A percentile compares a stretch with the other conserved stretches of the same genome.
phyloP scores from a whole-genome alignment of 2,797 vertebrate genomes.

The Crypturellus tataupa region DNA sequence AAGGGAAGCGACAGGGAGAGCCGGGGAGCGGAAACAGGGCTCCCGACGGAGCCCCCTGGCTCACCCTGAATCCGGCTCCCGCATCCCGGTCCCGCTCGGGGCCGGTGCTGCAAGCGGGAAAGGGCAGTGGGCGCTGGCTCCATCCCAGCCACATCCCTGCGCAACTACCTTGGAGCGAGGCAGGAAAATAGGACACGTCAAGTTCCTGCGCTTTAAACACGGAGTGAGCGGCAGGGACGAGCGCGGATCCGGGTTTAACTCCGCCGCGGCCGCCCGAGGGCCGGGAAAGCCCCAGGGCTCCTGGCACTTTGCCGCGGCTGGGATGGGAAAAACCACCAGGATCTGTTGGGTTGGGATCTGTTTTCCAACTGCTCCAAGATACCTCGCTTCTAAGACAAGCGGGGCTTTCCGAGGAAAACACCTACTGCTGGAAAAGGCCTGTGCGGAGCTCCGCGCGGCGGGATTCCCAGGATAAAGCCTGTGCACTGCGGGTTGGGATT shows the following conservation, averaged over 20 bases:
- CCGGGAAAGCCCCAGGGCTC: fast-evolving
- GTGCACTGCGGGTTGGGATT: too few species aligned
- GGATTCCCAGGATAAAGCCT: too few species aligned
- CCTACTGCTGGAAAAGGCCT: not conserved
- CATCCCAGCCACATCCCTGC: too few species aligned
- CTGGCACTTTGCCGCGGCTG: fast-evolving
- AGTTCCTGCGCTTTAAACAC: not conserved
- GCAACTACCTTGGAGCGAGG: not conserved
- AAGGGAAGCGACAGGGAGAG: too few species aligned
- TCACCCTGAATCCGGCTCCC: too few species aligned
- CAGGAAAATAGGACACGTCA: fast-evolving
- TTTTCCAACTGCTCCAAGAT: fast-evolving
- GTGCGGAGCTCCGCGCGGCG: too few species aligned
- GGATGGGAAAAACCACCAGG: not conserved
- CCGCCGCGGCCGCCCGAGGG: fast-evolving
- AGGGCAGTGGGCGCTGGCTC: fast-evolving
- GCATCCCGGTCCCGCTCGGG: too few species aligned
- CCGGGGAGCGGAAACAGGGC: too few species aligned
- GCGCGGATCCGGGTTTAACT: not conserved
- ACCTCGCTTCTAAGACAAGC: fast-evolving
- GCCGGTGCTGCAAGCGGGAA: fast-evolving
- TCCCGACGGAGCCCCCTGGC: too few species aligned
- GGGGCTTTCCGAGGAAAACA: not conserved
- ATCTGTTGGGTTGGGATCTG: not conserved
- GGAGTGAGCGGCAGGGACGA: fast-evolving